These are phyloP conservation scores for Rhabditophanes sp. DNA, from an alignment of 2,888 invertebrate genomes.

Conservation along the genomic window DNA sequence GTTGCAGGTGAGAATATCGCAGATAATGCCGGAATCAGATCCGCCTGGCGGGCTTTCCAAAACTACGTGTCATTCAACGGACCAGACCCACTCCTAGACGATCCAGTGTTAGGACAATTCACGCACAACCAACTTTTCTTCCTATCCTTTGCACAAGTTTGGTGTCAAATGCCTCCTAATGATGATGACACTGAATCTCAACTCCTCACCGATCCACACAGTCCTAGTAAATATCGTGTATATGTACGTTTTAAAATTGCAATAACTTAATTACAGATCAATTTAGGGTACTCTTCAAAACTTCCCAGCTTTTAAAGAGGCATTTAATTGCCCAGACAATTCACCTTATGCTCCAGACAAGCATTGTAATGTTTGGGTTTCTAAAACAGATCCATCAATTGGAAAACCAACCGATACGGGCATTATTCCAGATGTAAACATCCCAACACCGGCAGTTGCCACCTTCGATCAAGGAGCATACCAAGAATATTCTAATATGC, in stretches of 20 bases:
- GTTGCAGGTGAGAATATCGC: constrained; percentile 52
- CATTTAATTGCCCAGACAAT: constrained; percentile 32
- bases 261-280: too few species aligned
- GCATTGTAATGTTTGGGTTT: too few species aligned
- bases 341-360: constrained; percentile 24
- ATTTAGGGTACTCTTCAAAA: constrained; percentile 29
- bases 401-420: too few species aligned
- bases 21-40: constrained; percentile 49
- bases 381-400: too few species aligned
- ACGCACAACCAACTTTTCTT: constrained; percentile 39
- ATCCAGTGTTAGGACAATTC: constrained; percentile 21
- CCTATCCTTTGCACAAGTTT: constrained; percentile 30
- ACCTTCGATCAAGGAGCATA: too few species aligned
- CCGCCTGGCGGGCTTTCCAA: constrained; percentile 33
- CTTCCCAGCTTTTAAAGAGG: constrained; percentile 38
- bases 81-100: constrained; percentile 22
- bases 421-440: too few species aligned
- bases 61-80: constrained; percentile 24
- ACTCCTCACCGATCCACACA: constrained; percentile 28
- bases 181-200: constrained; percentile 8
- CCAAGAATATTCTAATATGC: too few species aligned
- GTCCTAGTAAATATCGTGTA: constrained; percentile 32
- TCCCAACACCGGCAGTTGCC: too few species aligned
- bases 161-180: constrained; percentile 23
- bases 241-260: too few species aligned